Percentiles rank a stretch among this genome's conserved stretches.
Conservation (phyloP, 2,113 vertebrate species). For the Sprattus sprattus region DNA sequence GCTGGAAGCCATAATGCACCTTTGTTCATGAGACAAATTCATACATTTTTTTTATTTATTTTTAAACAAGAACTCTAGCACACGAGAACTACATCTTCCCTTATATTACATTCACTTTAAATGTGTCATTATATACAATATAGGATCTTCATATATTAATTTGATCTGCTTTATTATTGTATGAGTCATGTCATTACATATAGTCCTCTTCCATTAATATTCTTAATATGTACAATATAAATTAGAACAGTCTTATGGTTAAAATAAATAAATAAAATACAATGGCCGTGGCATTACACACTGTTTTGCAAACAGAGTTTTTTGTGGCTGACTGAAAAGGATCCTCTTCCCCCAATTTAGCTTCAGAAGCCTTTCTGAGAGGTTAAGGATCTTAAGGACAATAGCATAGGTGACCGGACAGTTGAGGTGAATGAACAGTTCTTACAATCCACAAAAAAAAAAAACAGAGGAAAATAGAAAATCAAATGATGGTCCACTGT, state of each 20-base stretch:
- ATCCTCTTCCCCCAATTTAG: not conserved
- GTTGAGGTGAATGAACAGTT: not conserved
- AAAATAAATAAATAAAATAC: slow-evolving; percentile 78
- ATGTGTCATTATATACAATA: slow-evolving; percentile 69
- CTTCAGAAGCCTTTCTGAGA: not conserved
- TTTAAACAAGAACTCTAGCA: slow-evolving; percentile 44
- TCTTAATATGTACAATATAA: slow-evolving; percentile 78
- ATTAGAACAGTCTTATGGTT: slow-evolving; percentile 70
- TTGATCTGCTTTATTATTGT: slow-evolving; percentile 46
- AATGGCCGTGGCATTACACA: slow-evolving; percentile 65
- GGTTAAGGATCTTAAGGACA: not conserved
- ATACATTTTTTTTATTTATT: no score
- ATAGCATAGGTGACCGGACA: not conserved
- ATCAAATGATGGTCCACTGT: not conserved
- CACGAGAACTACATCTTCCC: slow-evolving; percentile 58
- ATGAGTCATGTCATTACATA: slow-evolving; percentile 26
- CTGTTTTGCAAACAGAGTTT: slow-evolving; percentile 43
- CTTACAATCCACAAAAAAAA: not conserved
- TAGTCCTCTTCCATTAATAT: slow-evolving; percentile 66
- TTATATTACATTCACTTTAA: slow-evolving; percentile 64
- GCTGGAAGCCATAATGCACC: not conserved
- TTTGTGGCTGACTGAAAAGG: slow-evolving; percentile 9
- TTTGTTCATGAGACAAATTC: slow-evolving; percentile 15
- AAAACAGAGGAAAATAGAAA: not conserved
- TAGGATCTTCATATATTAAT: slow-evolving; percentile 74